Percentiles rank a stretch among this genome's conserved stretches.
Conservation (phyloP, 2,888 invertebrate species). For the Acleris cristana region DNA sequence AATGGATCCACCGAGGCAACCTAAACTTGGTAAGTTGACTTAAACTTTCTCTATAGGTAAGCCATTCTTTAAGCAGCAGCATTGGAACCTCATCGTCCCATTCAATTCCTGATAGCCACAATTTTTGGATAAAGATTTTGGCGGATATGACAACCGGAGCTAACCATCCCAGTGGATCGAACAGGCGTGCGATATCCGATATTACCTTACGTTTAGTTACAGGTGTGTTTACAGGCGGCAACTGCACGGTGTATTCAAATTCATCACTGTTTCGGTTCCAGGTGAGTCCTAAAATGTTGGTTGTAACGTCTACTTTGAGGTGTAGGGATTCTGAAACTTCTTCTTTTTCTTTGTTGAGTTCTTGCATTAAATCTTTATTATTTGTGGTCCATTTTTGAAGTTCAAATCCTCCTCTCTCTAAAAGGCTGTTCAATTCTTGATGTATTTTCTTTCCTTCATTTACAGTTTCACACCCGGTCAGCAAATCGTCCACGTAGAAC, state of each 20-base stretch:
- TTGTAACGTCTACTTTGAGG: neutral
- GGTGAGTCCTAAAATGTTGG: neutral
- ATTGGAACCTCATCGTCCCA: neutral
- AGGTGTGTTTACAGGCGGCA: neutral
- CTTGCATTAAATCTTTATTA: too few species aligned
- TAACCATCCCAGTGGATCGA: neutral
- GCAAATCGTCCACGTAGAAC: too few species aligned
- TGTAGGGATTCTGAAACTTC: too few species aligned
- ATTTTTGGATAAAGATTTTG: conserved; percentile 1
- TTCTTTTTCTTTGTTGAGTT: too few species aligned
- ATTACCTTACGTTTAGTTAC: neutral
- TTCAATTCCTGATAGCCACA: neutral
- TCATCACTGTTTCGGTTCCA: neutral
- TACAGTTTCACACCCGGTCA: too few species aligned
- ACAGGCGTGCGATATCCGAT: neutral
- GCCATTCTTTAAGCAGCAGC: neutral
- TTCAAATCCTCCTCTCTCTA: too few species aligned
- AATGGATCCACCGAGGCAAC: neutral
- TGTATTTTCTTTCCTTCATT: too few species aligned
- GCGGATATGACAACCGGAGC: neutral
- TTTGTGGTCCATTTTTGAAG: too few species aligned
- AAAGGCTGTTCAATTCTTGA: too few species aligned
- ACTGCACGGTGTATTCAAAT: neutral
- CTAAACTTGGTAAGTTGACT: neutral
- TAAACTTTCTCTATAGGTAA: neutral